phyloP scores from a whole-genome alignment of 2,888 invertebrate genomes.

The Julus scanicus region DNA sequence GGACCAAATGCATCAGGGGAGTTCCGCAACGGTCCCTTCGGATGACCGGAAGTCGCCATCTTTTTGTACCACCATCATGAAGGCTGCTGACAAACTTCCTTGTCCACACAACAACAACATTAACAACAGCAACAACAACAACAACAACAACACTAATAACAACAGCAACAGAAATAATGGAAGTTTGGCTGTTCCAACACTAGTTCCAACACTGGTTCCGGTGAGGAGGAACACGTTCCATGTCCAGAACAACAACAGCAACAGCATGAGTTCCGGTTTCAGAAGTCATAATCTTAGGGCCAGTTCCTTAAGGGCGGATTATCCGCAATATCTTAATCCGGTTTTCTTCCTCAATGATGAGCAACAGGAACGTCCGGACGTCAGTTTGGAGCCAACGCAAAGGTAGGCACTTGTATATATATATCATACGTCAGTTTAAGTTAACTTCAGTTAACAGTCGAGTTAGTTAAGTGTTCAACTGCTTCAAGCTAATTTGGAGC shows the following conservation, averaged over 20 bases:
- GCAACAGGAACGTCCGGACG: not conserved
- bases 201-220: not conserved
- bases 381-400: not conserved
- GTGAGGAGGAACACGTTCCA: slow-evolving; percentile 15
- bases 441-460: no score
- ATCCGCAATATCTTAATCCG: not conserved
- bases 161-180: not conserved
- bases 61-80: no score
- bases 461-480: not conserved
- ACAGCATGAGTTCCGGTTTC: not conserved
- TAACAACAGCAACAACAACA: not conserved
- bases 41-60: not conserved
- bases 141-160: not conserved
- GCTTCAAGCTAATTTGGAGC: no score
- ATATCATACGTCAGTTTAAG: no score
- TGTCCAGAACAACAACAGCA: not conserved
- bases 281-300: not conserved
- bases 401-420: not conserved
- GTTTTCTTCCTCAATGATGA: not conserved
- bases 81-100: not conserved
- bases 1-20: not conserved
- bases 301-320: not conserved
- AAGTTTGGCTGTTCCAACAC: not conserved
- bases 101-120: not conserved
- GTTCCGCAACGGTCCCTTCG: not conserved